Evolutionary conservation across 2,888 invertebrate genomes (phyloP).

Genomic region (Pycnomerus fuliginosus): DNA sequence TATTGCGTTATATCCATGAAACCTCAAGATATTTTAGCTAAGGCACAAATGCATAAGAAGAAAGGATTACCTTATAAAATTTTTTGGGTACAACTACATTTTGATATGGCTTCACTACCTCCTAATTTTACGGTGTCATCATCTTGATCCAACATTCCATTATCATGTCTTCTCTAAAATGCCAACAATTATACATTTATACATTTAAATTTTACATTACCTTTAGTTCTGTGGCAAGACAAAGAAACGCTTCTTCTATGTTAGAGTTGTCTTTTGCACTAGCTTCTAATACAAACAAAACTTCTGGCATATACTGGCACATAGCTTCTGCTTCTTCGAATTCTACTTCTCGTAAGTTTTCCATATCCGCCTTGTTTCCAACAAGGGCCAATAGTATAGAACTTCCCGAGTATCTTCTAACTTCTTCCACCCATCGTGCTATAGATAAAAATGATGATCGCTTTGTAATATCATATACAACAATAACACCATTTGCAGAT

Average conservation of each 20-base stretch:
- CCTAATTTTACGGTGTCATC: constrained; percentile 67
- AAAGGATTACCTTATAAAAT: constrained; percentile 29
- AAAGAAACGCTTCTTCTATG: constrained; percentile 85
- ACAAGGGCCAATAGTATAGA: constrained; percentile 88
- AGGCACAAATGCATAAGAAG: constrained; percentile 15
- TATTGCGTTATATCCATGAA: too few relatives aligned
- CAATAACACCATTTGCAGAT: constrained; percentile 94
- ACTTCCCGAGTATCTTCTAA: constrained; percentile 88
- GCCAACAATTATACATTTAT: constrained; percentile 7
- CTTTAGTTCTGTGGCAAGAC: constrained; percentile 85
- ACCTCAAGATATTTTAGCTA: constrained; percentile 6
- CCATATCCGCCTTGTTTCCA: constrained; percentile 89
- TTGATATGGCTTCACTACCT: constrained; percentile 66
- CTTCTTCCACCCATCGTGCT: constrained; percentile 95
- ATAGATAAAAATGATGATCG: constrained; percentile 87
- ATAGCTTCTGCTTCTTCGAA: constrained; percentile 84
- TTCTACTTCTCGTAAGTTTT: constrained; percentile 78
- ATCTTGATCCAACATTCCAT: constrained; percentile 60
- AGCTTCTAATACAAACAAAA: constrained; percentile 83
- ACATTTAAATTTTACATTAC: constrained; percentile 49
- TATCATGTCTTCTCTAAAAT: constrained; percentile 74
- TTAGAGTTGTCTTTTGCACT: constrained; percentile 91
- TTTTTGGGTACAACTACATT: constrained; percentile 62
- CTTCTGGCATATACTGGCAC: constrained; percentile 83
- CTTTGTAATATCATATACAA: constrained; percentile 97